phyloP scores from a whole-genome alignment of 2,113 vertebrate species.

The Condylura cristata region DNA sequence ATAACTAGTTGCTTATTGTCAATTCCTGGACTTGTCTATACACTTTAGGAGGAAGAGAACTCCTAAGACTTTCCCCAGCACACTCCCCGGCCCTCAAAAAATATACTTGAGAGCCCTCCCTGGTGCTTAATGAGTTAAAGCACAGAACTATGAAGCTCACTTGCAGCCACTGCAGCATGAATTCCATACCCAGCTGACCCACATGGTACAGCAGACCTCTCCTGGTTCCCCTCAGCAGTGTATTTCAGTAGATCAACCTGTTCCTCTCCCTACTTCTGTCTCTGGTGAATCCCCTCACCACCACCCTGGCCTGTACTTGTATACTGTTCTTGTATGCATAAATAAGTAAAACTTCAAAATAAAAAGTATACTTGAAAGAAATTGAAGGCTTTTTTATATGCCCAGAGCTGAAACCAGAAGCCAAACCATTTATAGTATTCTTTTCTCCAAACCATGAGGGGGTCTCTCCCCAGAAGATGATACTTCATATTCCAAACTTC shows the following conservation, averaged over 20 bases:
- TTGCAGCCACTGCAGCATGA: too few relatives aligned
- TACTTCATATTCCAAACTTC: not conserved
- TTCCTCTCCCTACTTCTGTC: too few relatives aligned
- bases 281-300: too few relatives aligned
- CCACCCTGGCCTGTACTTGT: too few relatives aligned
- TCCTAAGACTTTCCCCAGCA: not conserved
- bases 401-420: not conserved
- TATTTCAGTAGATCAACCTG: too few relatives aligned
- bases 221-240: too few relatives aligned
- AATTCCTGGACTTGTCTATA: conserved; percentile 35
- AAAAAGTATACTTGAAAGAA: not conserved
- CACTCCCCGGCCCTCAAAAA: not conserved
- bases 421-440: not conserved
- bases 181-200: too few relatives aligned
- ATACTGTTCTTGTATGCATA: too few relatives aligned
- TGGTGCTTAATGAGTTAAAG: too few relatives aligned
- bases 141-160: too few relatives aligned
- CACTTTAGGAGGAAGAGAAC: not conserved
- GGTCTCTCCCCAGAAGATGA: not conserved
- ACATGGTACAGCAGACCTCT: too few relatives aligned
- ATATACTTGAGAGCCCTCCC: not conserved
- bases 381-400: not conserved
- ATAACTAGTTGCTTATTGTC: conserved; percentile 21
- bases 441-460: not conserved
- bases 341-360: too few relatives aligned